Base-by-base conservation (phyloP, 2,797 vertebrate species). In the Rhadinocentrus ornatus region DNA sequence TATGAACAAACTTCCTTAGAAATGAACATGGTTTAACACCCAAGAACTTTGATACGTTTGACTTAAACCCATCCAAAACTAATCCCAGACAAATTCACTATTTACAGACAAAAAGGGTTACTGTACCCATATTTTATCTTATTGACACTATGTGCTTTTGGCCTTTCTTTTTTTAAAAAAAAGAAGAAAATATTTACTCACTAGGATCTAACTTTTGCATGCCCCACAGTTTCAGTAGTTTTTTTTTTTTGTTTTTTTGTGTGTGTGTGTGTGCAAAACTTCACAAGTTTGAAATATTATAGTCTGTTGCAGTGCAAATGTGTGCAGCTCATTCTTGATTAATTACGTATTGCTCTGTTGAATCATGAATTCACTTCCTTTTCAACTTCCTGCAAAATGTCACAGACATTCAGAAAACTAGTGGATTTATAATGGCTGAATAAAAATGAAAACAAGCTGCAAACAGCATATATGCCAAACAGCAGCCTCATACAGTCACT, bases 291-390 rank as follows among this genome's bases (percentile, higher is more conserved):
- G 22, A 61, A 52, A 35, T 24, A 61, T 16, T 1, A 52, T 41
- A 6, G 10, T 53, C 15, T 34, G 35, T 44, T 39, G 7, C 27
- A 26, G 20, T 60, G 56, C 26, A 66, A 34, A 65, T 60, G 27
- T 26, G 34, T 13, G 12, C 67, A 22, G 46, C 50, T 54, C 29
- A 27, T 44, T 54, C 24, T 39, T 24, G 34, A 20, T 44, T 5
- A 69, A 22, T 52, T 4, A n/a, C 35, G 31, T 37, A 24, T 29
- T 60, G 31, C 10, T 29, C 4, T 59, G 52, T 27, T 55, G 6
- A 44, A n/a, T 16, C 39, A 35, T 3, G 59, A 69, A 60, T 69
- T n/a, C 48, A 58, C 15, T 35, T 60, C 7, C 7, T 18, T 61
- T 46, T 18, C 15, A 34, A 3, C 10, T 39, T 9, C 9, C 37